Evolutionary conservation across 2,113 vertebrate species (phyloP).

Genomic region (Limnothrissa miodon): DNA sequence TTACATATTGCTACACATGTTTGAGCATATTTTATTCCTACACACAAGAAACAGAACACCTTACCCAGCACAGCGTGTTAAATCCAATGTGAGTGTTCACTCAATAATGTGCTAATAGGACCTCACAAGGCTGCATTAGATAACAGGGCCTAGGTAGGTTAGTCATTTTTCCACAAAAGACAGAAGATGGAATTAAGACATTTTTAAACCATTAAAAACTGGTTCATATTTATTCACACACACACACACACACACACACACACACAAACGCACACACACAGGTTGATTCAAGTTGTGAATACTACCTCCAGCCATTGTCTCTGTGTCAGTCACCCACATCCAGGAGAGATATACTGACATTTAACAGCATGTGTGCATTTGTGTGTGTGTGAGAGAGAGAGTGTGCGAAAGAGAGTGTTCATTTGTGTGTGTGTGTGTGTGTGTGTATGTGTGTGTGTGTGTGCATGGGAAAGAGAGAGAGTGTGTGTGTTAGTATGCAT

Average conservation of each 20-base stretch:
- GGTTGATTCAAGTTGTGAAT: constrained; percentile 56
- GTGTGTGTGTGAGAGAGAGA: constrained; percentile 38
- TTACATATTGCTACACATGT: not conserved
- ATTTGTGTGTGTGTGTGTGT: constrained; percentile 55
- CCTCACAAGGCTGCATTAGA: not conserved
- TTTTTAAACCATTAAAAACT: not conserved
- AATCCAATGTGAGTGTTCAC: not conserved
- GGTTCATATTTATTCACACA: too few species aligned
- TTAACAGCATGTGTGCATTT: constrained; percentile 53
- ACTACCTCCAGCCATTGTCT: constrained; percentile 66
- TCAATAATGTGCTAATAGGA: not conserved
- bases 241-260: too few species aligned
- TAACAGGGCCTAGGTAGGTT: not conserved
- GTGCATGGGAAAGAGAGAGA: too few species aligned
- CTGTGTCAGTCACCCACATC: constrained; percentile 65
- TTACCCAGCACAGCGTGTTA: not conserved
- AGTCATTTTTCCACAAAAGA: not conserved
- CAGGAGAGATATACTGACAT: constrained; percentile 72
- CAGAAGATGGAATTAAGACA: not conserved
- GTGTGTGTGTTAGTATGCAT: constrained; percentile 54
- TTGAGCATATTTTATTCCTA: not conserved
- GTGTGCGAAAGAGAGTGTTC: too few species aligned
- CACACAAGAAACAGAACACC: not conserved
- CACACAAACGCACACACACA: not conserved
- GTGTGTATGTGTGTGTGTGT: constrained; percentile 53